These are phyloP conservation scores for Hippasteria phrygiana DNA, from an alignment of 53 echinoderm and acorn worm genomes.

Conservation along the genomic window DNA sequence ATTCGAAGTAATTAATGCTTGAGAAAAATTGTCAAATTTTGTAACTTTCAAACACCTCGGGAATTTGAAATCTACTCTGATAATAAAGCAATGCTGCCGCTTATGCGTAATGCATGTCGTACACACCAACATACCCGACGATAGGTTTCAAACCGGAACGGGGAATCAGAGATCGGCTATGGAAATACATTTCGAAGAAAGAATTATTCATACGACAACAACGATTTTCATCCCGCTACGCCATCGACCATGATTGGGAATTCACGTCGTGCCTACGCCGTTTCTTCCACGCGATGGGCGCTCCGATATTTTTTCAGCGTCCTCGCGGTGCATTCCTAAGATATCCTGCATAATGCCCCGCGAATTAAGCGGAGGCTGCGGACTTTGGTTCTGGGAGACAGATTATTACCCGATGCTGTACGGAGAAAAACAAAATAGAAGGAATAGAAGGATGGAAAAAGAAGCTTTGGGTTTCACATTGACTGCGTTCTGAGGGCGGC, in stretches of 20 bases:
- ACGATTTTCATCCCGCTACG: neutral
- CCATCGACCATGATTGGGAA: neutral
- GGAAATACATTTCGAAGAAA: too few species aligned
- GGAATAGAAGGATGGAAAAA: neutral
- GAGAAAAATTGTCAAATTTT: too few species aligned
- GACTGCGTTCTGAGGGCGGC: neutral
- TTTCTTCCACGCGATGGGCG: neutral
- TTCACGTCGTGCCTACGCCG: neutral
- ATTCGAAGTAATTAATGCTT: too few species aligned
- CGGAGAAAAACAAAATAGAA: neutral
- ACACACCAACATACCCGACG: too few species aligned
- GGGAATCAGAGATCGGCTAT: too few species aligned
- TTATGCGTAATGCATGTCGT: too few species aligned
- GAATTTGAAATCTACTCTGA: too few species aligned
- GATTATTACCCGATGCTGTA: neutral
- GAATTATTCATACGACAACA: neutral
- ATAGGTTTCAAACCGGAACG: too few species aligned
- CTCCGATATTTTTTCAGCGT: neutral
- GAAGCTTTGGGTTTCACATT: neutral
- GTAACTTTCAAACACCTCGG: too few species aligned
- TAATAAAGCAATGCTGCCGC: too few species aligned
- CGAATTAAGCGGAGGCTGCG: neutral
- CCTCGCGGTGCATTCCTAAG: constrained; percentile 2
- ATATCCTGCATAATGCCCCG: constrained; percentile 1
- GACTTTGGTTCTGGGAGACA: neutral